phyloP scores from a whole-genome alignment of 2,888 invertebrate species.

The Eupelmus urozonus region DNA sequence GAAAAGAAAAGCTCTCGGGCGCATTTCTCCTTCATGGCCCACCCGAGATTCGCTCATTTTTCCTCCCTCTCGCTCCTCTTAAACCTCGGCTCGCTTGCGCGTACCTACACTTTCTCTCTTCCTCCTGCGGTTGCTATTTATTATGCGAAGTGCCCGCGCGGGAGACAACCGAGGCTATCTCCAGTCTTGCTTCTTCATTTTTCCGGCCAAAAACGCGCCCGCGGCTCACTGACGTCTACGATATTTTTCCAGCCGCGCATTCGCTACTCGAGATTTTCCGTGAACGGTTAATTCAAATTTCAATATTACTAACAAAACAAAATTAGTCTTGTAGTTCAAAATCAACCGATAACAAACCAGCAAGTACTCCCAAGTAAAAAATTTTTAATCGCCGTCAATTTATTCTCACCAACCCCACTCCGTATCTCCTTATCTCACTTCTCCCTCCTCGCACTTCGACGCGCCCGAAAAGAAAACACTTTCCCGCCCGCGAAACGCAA shows the following conservation, averaged over 20 bases:
- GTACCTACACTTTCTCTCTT: neutral
- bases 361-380: too few species aligned
- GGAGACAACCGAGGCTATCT: constrained; percentile 28
- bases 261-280: too few species aligned
- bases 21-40: constrained; percentile 27
- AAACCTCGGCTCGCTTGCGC: neutral
- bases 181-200: neutral
- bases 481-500: neutral
- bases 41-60: constrained; percentile 39
- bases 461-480: neutral
- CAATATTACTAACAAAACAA: too few species aligned
- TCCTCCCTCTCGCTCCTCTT: constrained; percentile 8
- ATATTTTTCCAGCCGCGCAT: too few species aligned
- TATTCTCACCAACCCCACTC: neutral
- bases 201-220: too few species aligned
- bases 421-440: neutral
- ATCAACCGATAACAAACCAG: too few species aligned
- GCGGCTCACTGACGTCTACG: too few species aligned
- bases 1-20: constrained; percentile 30
- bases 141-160: constrained; percentile 54
- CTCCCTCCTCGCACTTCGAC: neutral
- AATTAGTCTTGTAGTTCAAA: too few species aligned
- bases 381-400: too few species aligned
- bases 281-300: too few species aligned
- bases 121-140: constrained; percentile 50